A percentile compares a stretch with the other conserved stretches of the same genome.
Evolutionary conservation across 2,113 vertebrate species (phyloP).

Genomic region (Gopherus evgoodei): DNA sequence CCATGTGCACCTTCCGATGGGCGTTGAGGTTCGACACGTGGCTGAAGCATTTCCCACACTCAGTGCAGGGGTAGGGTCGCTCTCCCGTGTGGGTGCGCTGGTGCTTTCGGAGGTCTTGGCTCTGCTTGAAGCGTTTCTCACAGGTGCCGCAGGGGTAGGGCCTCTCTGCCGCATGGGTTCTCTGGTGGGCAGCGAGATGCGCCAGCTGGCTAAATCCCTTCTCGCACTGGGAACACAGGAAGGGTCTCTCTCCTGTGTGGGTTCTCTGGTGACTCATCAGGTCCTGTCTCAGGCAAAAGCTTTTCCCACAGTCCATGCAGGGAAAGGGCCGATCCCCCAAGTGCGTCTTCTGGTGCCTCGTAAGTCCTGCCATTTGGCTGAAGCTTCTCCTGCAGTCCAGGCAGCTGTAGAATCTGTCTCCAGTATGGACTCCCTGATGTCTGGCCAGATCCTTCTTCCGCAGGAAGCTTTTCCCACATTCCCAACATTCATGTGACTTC

Average conservation of each 20-base stretch:
- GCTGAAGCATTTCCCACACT: conserved; percentile 68
- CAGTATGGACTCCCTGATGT: conserved; percentile 54
- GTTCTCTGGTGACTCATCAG: conserved; percentile 39
- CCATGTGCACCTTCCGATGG: conserved; percentile 67
- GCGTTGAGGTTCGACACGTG: conserved; percentile 70
- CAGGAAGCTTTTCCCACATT: conserved; percentile 60
- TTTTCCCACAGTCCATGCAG: conserved; percentile 60
- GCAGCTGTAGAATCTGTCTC: conserved; percentile 11
- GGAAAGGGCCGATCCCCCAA: not conserved
- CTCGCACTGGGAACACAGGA: conserved; percentile 18
- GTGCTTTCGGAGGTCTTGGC: not conserved
- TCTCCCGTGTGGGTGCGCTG: not conserved
- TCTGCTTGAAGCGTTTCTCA: conserved; percentile 6
- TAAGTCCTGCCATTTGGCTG: conserved; percentile 29
- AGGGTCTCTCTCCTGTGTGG: not conserved
- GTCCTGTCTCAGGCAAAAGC: conserved; percentile 65
- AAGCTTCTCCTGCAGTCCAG: not conserved
- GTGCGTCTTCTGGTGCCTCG: conserved; percentile 66
- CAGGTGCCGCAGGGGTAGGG: conserved; percentile 60
- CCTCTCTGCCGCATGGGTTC: not conserved
- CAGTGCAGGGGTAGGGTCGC: no score
- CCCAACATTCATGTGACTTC: conserved; percentile 41
- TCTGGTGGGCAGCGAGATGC: conserved; percentile 17
- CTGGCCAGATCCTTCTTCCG: conserved; percentile 60
- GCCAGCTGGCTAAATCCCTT: conserved; percentile 46